These are phyloP conservation scores for Hippocampus mohnikei DNA, from an alignment of 2,113 vertebrate genomes.

Conservation along the genomic window DNA sequence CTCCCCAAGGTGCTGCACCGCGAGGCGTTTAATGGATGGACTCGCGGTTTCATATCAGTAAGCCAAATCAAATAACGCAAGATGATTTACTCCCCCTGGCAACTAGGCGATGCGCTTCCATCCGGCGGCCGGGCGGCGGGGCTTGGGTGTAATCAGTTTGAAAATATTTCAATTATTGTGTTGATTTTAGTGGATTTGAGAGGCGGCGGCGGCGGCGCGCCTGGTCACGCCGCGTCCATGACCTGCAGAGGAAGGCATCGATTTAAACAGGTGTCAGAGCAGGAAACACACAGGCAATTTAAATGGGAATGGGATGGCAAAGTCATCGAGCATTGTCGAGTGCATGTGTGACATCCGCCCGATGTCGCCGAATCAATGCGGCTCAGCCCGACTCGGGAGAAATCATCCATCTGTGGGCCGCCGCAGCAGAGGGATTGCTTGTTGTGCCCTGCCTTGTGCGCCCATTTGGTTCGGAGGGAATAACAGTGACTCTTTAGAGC, in stretches of 20 bases:
- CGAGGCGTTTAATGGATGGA: conserved; percentile 99
- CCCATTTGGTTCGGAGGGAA: conserved; percentile 49
- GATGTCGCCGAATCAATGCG: conserved; percentile 91
- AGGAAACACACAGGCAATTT: conserved; percentile 99
- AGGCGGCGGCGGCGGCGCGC: conserved; percentile 87
- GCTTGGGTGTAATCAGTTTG: conserved; percentile 99
- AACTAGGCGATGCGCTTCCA: conserved; percentile 99
- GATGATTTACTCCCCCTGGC: conserved; percentile 99
- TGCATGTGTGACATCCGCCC: conserved; percentile 93
- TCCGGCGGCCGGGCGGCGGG: conserved; percentile 96
- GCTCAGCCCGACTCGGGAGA: conserved; percentile 86
- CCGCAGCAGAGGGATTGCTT: conserved; percentile 76
- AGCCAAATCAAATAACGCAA: conserved; percentile 99
- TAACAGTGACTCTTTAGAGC: conserved; percentile 55
- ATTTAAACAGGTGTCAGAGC: conserved; percentile 99
- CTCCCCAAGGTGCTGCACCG: conserved; percentile 99
- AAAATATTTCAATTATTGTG: conserved; percentile 99
- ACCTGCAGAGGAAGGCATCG: conserved; percentile 99
- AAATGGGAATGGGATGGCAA: conserved; percentile 95
- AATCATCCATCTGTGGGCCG: conserved; percentile 81
- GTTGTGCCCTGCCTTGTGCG: conserved; percentile 29
- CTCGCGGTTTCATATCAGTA: conserved; percentile 99
- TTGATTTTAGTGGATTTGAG: conserved; percentile 99
- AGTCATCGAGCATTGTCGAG: conserved; percentile 82
- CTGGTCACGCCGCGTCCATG: conserved; percentile 93